Base-by-base conservation (phyloP, 2,113 vertebrate species). In the Sisor rabdophorus region DNA sequence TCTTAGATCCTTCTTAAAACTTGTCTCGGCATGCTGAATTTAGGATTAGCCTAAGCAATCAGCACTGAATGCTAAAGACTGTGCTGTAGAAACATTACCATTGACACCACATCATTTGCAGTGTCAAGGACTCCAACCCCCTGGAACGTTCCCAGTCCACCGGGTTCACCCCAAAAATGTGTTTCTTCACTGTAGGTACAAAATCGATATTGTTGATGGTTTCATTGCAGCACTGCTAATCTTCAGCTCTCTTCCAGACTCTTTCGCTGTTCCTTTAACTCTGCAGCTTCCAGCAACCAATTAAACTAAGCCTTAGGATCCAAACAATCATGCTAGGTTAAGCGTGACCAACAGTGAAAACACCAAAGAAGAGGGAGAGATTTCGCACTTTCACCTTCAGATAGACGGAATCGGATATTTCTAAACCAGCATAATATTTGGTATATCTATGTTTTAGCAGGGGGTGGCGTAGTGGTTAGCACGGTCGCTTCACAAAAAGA, bases 281-380 rank as follows among this genome's bases (percentile, higher is more conserved):
- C 19, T 40, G 0, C 11, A 24, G 55, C 32, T 40, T 53, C 53
- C 70, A 71, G 70, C 20, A 24, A 24, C 30, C 53, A 71, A 71
- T 71, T 71, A 71, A 71, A 56, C 40, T 16, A 40, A 24, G 70
- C 70, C 53, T 71, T 8, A 30, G 20, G 30, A 53, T n/a, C 24
- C 53, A 54, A 56, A 55, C 50, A 56, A 40, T 56, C 70, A 56
- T 56, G 70, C 30, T 71, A 56, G 53, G 28, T 56, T 55, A 71
- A 36, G 69, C 20, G n/a, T 71, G 30, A 17, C n/a, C 52, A 56
- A 3, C 15, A 56, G 15, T 17, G n/a, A 44, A 71, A 55, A 24
- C 70, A 71, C n/a, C 26, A 10, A 68, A 68, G 24, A 68, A 47
- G 65, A 68, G 24, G 44, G 47, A 68, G 15, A 19, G 48, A 28